These are phyloP conservation scores for Corella eumyota DNA, from an alignment of 23 tunicate genomes.

Conservation along the genomic window DNA sequence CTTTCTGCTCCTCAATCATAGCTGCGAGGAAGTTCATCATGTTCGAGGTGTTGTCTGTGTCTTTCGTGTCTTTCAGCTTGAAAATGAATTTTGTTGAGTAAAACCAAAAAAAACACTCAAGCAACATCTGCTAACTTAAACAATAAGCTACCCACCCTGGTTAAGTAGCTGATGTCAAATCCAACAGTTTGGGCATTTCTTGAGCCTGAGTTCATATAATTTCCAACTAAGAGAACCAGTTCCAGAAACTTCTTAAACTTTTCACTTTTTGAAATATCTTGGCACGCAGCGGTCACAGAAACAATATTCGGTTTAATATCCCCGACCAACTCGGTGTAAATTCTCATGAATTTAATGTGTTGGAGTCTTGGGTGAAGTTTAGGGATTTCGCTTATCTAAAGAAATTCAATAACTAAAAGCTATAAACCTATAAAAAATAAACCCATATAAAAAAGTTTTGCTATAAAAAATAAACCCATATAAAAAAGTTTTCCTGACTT, in stretches of 20 bases:
- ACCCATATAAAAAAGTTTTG: no score
- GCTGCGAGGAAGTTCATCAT: slow-evolving; percentile 77
- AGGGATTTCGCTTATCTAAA: slow-evolving; percentile 51
- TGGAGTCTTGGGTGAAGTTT: slow-evolving; percentile 41
- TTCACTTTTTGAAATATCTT: slow-evolving; percentile 42
- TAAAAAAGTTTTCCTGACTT: no score
- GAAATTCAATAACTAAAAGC: no score
- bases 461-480: no score
- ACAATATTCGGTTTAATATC: slow-evolving; percentile 94
- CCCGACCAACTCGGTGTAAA: slow-evolving; percentile 66
- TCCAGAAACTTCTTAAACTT: slow-evolving; percentile 63
- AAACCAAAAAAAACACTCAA: no score
- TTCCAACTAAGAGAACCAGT: slow-evolving; percentile 79
- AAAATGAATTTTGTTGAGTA: no score
- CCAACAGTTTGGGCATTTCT: slow-evolving; percentile 86
- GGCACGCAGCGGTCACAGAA: slow-evolving; percentile 83
- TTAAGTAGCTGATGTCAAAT: slow-evolving; percentile 76
- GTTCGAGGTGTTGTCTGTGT: slow-evolving; percentile 72
- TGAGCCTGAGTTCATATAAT: slow-evolving; percentile 92
- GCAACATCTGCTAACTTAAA: background rate
- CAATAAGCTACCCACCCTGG: slow-evolving; percentile 33
- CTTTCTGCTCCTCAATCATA: slow-evolving; percentile 74
- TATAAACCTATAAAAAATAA: no score
- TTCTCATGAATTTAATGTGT: slow-evolving; percentile 84
- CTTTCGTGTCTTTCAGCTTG: slow-evolving; percentile 90